Evolutionary conservation across 2,113 vertebrate species (phyloP), one percentile per base, ranked within the genome.

Genomic region (Dissostichus mawsoni): DNA sequence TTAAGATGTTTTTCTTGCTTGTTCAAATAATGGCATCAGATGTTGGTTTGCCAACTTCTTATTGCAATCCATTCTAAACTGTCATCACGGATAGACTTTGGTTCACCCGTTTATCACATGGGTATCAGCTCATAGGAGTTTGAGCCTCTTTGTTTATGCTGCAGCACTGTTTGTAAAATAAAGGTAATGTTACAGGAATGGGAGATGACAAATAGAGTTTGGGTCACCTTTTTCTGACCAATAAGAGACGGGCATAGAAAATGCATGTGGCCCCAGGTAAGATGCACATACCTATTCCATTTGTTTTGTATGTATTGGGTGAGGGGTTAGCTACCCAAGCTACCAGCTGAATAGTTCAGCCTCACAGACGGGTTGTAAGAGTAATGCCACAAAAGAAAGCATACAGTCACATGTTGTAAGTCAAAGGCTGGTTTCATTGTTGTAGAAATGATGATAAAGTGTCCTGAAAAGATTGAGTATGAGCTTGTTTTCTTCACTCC

Each of bases 41-140:
- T 94, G 91, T 93, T 94, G 92, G 90, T 93, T 94, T 94, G 90
- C 92, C 92, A 89, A 91, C 93, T 94, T 95, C 90, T 92, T 93
- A 93, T 90, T 92, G 93, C 91, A 94, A 93, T 91, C 88, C 85
- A 69, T 87, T 88, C 80, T 56, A 78, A 72, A 71, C 69, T 53
- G 74, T 84, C 77, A 65, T 76, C 73, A 68, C 76, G 76, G 82
- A 90, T 83, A 76, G 78, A 77, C 48, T 65, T 75, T 44, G 63
- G 80, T 87, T 77, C 59, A 68, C 81, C 71, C 81, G 25, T 81
- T 80, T 71, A 73, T 73, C 50, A 56, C 76, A 72, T 67, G 67
- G 47, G 69, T 84, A 47, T 52, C 57, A 79, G 76, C 77, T 82
- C 69, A 89, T 66, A 58, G 51, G 47, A 63, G 56, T 82, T 65